Conservation (phyloP, 2,888 invertebrate genomes). For the Agriopis aurantiaria region DNA sequence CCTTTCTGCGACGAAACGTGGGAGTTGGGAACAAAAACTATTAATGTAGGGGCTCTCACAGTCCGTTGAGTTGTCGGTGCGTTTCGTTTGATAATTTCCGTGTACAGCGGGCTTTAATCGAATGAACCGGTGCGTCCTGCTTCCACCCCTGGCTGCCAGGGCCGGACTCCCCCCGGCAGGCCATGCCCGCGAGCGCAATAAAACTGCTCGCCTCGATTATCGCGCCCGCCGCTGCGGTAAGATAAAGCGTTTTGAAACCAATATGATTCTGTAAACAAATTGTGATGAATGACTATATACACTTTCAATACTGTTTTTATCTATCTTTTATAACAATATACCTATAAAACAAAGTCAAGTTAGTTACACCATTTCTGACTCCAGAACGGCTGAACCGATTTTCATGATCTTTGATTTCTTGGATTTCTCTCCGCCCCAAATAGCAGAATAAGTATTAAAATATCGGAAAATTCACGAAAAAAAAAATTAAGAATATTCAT, state of each 20-base stretch:
- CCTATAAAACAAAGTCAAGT: too few relatives aligned
- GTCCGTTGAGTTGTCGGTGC: slow-evolving; percentile 80
- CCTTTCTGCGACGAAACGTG: slow-evolving; percentile 71
- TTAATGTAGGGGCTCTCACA: slow-evolving; percentile 80
- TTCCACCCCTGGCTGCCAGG: slow-evolving; percentile 40
- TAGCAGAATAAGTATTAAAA: too few relatives aligned
- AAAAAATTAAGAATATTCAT: too few relatives aligned
- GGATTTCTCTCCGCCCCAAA: too few relatives aligned
- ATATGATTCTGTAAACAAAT: slow-evolving; percentile 47
- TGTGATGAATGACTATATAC: slow-evolving; percentile 29
- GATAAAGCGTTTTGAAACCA: slow-evolving; percentile 57
- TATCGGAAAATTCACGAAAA: too few relatives aligned
- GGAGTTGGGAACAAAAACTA: slow-evolving; percentile 81
- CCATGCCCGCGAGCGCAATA: slow-evolving; percentile 62
- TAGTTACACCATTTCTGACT: too few relatives aligned
- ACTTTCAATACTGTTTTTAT: too few relatives aligned
- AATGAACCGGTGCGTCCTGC: slow-evolving; percentile 68
- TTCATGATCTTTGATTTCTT: too few relatives aligned
- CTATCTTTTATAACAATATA: too few relatives aligned
- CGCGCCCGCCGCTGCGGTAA: slow-evolving; percentile 54
- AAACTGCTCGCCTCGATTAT: slow-evolving; percentile 76
- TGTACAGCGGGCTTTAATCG: slow-evolving; percentile 83
- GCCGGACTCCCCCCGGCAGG: slow-evolving; percentile 38
- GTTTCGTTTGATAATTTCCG: slow-evolving; percentile 85
- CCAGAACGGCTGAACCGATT: too few relatives aligned